Evolutionary conservation across 2,797 vertebrate species (phyloP).

Genomic region (Artibeus jamaicensis): DNA sequence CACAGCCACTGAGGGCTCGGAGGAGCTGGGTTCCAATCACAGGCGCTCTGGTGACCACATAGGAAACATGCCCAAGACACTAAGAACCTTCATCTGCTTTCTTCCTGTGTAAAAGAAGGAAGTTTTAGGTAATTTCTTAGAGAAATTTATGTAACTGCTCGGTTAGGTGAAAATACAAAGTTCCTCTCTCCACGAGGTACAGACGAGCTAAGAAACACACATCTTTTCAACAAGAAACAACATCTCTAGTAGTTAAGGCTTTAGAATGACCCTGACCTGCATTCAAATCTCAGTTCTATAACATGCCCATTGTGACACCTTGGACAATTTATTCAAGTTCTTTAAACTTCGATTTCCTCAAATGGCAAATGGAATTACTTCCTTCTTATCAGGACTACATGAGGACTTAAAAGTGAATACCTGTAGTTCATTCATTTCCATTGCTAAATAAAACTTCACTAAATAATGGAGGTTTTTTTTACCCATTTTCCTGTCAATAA

Average conservation of each 20-base stretch:
- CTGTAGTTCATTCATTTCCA: not conserved
- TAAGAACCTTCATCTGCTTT: not conserved
- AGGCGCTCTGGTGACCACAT: not conserved
- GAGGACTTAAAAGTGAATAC: not conserved
- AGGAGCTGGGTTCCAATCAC: not conserved
- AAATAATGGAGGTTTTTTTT: not conserved
- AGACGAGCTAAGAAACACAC: not conserved
- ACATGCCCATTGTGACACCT: not conserved
- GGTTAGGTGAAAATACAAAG: not conserved
- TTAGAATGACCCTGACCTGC: not conserved
- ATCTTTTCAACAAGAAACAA: not conserved
- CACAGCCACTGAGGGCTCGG: not conserved
- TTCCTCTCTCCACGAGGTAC: not conserved
- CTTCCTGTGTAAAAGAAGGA: not conserved
- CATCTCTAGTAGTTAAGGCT: not conserved
- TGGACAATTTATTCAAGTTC: not conserved
- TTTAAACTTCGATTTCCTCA: not conserved
- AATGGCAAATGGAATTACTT: not conserved
- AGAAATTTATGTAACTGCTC: not conserved
- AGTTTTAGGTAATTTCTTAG: not conserved
- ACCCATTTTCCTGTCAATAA: not conserved
- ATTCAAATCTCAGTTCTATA: not conserved
- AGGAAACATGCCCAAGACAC: not conserved
- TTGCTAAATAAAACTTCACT: not conserved
- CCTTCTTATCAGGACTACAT: not conserved